phyloP scores from a whole-genome alignment of 1,140 invertebrate species.

The Lordiphosa stackelbergi region DNA sequence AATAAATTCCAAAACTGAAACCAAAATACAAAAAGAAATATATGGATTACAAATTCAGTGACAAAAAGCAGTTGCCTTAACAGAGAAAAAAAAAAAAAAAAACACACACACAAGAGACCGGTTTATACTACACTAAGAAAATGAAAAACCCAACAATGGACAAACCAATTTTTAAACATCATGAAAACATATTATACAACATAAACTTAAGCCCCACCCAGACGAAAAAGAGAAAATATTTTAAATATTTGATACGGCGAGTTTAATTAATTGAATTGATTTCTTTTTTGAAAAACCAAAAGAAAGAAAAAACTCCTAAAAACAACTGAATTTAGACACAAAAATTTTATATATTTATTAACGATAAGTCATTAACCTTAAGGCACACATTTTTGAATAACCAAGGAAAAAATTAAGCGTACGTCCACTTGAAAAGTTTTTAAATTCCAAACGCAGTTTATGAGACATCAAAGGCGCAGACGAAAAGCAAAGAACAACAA shows the following conservation, averaged over 20 bases:
- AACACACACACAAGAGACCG: slow-evolving; percentile 51
- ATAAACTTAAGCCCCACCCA: slow-evolving; percentile 68
- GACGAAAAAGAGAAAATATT: slow-evolving; percentile 23
- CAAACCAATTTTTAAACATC: slow-evolving; percentile 56
- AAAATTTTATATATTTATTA: slow-evolving; percentile 72
- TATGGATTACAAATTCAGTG: slow-evolving; percentile 58
- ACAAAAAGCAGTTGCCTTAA: slow-evolving; percentile 75
- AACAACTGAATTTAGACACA: slow-evolving; percentile 74
- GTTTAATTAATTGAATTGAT: slow-evolving; percentile 11
- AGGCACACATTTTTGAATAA: slow-evolving; percentile 53
- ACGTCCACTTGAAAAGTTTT: slow-evolving; percentile 62
- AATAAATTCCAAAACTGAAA: slow-evolving; percentile 30
- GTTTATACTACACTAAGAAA: slow-evolving; percentile 61
- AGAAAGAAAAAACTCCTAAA: slow-evolving; percentile 59
- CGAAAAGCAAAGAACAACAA: slow-evolving; percentile 7
- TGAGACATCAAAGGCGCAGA: slow-evolving; percentile 14
- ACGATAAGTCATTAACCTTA: slow-evolving; percentile 51
- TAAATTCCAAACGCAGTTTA: slow-evolving; percentile 55
- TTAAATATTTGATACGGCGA: slow-evolving; percentile 34
- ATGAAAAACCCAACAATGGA: slow-evolving; percentile 41
- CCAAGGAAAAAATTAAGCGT: slow-evolving; percentile 20
- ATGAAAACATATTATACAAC: slow-evolving; percentile 31
- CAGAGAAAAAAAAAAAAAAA: slow-evolving; percentile 16
- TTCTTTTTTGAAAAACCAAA: slow-evolving; percentile 36
- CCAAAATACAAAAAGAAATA: slow-evolving; percentile 30